Percentiles rank a stretch among this genome's conserved stretches.
Evolutionary conservation across 2,113 vertebrate genomes (phyloP).

Genomic region (Aleadryas rufinucha): DNA sequence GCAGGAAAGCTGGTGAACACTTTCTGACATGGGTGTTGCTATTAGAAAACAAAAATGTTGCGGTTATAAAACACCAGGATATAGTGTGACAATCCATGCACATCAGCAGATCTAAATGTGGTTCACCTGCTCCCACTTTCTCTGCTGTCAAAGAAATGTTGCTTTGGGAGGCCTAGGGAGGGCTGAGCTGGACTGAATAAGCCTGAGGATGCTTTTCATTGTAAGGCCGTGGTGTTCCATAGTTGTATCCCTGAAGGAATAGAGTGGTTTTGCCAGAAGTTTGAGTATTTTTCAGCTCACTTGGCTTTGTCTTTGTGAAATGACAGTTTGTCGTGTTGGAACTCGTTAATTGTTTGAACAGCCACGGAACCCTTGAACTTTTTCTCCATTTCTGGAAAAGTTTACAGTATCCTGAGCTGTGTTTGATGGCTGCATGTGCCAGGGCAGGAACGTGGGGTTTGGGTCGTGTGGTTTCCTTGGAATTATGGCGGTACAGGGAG

Average conservation of each 20-base stretch:
- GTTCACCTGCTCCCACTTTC: neutral
- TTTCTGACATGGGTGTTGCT: neutral
- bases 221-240: neutral
- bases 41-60: neutral
- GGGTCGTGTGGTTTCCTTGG: neutral
- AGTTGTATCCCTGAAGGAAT: neutral
- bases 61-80: accelerated
- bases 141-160: neutral
- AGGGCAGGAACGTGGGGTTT: neutral
- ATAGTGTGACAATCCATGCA: neutral
- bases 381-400: conserved; percentile 20
- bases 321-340: neutral
- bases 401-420: neutral
- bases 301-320: neutral
- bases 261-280: neutral
- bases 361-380: neutral
- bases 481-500: accelerated
- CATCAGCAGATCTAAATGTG: neutral
- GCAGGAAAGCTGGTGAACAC: neutral
- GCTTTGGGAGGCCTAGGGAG: neutral
- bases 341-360: neutral
- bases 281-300: neutral
- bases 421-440: neutral
- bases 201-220: neutral
- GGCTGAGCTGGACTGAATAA: neutral